Evolutionary conservation across 1,140 invertebrate genomes (phyloP).

Genomic region (Drosophila hydei): DNA sequence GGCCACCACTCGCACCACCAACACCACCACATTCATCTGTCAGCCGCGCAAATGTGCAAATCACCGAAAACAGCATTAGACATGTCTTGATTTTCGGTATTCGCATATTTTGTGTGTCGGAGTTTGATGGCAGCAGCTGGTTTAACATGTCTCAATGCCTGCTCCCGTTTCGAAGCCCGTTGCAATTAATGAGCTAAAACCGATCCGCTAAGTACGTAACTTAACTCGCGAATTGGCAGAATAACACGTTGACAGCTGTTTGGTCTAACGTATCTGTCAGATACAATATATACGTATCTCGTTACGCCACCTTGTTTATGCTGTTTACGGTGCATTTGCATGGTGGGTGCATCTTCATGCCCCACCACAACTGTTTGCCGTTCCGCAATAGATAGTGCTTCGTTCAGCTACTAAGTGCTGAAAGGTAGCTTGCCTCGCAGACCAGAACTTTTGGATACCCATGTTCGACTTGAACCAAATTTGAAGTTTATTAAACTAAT

Average conservation of each 20-base stretch:
- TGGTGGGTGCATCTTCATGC: slow-evolving; percentile 44
- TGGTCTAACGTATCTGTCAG: slow-evolving; percentile 52
- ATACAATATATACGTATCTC: slow-evolving; percentile 39
- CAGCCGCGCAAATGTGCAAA: slow-evolving; percentile 58
- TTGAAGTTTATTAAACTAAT: no score
- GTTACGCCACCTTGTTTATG: slow-evolving; percentile 48
- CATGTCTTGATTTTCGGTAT: slow-evolving; percentile 55
- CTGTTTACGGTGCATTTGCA: slow-evolving; percentile 55
- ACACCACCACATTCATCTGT: slow-evolving; percentile 25
- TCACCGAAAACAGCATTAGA: slow-evolving; percentile 63
- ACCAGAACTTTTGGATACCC: no score
- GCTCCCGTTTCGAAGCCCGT: slow-evolving; percentile 69
- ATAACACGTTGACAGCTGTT: slow-evolving; percentile 56
- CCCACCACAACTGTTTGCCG: slow-evolving; percentile 12
- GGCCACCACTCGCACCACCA: slow-evolving; percentile 11
- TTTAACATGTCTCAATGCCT: slow-evolving; percentile 30
- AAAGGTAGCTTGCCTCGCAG: no score
- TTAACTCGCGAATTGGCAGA: slow-evolving; percentile 16
- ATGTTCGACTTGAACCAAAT: no score
- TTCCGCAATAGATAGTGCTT: slow-evolving; percentile 8
- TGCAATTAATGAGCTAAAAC: slow-evolving; percentile 68
- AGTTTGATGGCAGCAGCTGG: slow-evolving; percentile 22
- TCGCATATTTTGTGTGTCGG: slow-evolving; percentile 48
- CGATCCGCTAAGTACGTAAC: slow-evolving; percentile 20
- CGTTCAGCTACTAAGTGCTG: background rate